Evolutionary conservation across 2,797 vertebrate species (phyloP).

Genomic region (Urosaurus nigricauda): DNA sequence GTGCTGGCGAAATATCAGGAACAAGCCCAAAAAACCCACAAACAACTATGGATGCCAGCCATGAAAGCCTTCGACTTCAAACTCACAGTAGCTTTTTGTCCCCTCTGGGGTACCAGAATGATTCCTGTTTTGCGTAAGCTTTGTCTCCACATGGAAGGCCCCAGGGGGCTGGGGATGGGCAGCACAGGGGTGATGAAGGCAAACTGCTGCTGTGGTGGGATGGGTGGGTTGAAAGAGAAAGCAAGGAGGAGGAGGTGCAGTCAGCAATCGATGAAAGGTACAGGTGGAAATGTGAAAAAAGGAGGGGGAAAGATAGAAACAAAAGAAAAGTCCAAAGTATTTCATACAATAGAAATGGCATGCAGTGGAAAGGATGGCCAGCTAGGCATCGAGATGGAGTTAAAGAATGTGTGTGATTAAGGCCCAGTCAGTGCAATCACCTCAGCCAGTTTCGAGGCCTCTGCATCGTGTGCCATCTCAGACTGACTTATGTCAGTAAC

Average conservation of each 20-base stretch:
- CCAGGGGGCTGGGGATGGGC: conserved; percentile 47
- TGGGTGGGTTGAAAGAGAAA: conserved; percentile 27
- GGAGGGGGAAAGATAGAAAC: background rate
- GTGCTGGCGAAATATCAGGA: too few relatives aligned
- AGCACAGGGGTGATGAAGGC: conserved; percentile 49
- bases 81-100: conserved; percentile 57
- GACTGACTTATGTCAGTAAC: background rate
- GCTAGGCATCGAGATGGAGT: background rate
- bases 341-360: conserved; percentile 31
- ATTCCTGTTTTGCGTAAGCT: conserved; percentile 63
- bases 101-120: conserved; percentile 58
- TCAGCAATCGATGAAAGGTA: conserved; percentile 16
- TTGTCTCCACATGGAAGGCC: conserved; percentile 60
- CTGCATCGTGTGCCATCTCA: background rate
- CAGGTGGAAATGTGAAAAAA: background rate
- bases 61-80: too few relatives aligned
- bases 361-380: background rate
- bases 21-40: too few relatives aligned
- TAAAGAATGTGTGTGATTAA: background rate
- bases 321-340: background rate
- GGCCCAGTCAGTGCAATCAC: background rate
- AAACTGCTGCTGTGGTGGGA: conserved; percentile 44
- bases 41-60: too few relatives aligned
- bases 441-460: background rate
- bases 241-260: background rate